phyloP scores from a whole-genome alignment of 2,888 invertebrate genomes.

The Drosophila suboccidentalis region DNA sequence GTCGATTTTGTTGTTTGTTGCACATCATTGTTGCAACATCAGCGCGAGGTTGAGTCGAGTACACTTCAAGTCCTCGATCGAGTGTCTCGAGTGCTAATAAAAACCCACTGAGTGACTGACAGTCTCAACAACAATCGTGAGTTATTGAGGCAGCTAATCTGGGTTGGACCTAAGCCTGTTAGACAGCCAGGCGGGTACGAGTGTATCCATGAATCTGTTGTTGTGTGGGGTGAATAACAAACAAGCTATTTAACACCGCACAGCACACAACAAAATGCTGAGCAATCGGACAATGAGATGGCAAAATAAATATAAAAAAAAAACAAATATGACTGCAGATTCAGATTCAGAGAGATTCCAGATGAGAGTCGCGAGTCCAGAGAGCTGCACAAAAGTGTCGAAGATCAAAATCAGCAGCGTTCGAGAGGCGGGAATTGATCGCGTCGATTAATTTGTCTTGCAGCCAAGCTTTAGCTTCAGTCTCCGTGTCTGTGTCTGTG shows the following conservation, averaged over 20 bases:
- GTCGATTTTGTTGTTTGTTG: slow-evolving; percentile 53
- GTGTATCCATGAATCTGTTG: slow-evolving; percentile 31
- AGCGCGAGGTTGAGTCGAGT: slow-evolving; percentile 43
- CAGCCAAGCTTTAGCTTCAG: slow-evolving; percentile 19
- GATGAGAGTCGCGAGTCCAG: slow-evolving; percentile 3
- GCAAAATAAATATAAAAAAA: slow-evolving; percentile 36
- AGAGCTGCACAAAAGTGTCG: slow-evolving; percentile 62
- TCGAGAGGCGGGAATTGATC: slow-evolving; percentile 79
- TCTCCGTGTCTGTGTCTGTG: slow-evolving; percentile 8
- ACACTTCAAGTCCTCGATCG: slow-evolving; percentile 60
- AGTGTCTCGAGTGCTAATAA: slow-evolving; percentile 77
- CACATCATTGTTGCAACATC: slow-evolving; percentile 82
- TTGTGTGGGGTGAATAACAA: slow-evolving; percentile 75
- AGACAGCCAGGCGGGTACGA: slow-evolving; percentile 75
- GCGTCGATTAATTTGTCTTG: slow-evolving; percentile 84
- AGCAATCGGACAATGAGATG: slow-evolving; percentile 69
- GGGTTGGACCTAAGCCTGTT: slow-evolving; percentile 57
- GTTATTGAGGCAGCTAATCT: slow-evolving; percentile 77
- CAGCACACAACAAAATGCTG: slow-evolving; percentile 58
- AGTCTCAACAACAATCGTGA: slow-evolving; percentile 79
- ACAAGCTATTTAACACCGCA: slow-evolving; percentile 81
- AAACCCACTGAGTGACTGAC: slow-evolving; percentile 75
- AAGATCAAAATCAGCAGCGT: slow-evolving; percentile 81
- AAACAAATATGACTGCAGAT: slow-evolving; percentile 25
- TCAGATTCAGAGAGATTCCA: background rate